Base-by-base conservation (phyloP, 2,888 invertebrate genomes). In the Rhorus exstirpatorius region DNA sequence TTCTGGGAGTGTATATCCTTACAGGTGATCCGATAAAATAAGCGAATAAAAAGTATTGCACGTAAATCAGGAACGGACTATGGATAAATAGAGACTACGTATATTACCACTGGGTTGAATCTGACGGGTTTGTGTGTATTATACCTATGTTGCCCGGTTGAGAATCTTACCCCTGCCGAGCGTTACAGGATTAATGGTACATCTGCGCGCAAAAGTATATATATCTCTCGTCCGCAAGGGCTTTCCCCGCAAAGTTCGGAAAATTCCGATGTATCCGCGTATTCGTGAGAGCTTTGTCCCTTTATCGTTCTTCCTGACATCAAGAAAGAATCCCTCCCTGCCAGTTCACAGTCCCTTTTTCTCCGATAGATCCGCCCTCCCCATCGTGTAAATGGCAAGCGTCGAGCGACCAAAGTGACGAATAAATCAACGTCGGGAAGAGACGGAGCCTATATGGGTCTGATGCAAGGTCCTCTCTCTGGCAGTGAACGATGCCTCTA, bases 401-500 rank as follows among this genome's bases (percentile, higher is more conserved):
- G 78, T 83, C 76, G 77, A 61, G 84, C 70, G 76, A 14, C 78
- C 83, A 85, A 86, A 81, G 77, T 86, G 84, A 84, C 82, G 81
- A 86, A 87, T 86, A 86, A 87, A 86, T 87, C 87, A 87, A 86
- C 80, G 83, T 80, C 79, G 79, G n/a, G 14, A n/a, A 26, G 38
- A 53, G 58, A 71, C 65, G 38, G 26, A n/a, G 31, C 31, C 67
- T 12, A 14, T 49, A 55, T 38, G 41, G 51, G 53, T 24, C 41
- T 21, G 21, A 31, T 10, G 71, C 49, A 67, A 55, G 19, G 44
- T 38, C 31, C 51, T 58, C 17, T 41, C 31, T 35, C 10, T 63
- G 41, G 49, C 55, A 63, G 61, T 71, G 61, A 71, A 51, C 26
- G 35, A 71, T 78, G 61, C 19, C 49, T 26, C 3, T 24, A 46